Percentiles rank a stretch among this genome's conserved stretches.
phyloP scores from a whole-genome alignment of 1,140 invertebrate species.

The Calosoma granatense region DNA sequence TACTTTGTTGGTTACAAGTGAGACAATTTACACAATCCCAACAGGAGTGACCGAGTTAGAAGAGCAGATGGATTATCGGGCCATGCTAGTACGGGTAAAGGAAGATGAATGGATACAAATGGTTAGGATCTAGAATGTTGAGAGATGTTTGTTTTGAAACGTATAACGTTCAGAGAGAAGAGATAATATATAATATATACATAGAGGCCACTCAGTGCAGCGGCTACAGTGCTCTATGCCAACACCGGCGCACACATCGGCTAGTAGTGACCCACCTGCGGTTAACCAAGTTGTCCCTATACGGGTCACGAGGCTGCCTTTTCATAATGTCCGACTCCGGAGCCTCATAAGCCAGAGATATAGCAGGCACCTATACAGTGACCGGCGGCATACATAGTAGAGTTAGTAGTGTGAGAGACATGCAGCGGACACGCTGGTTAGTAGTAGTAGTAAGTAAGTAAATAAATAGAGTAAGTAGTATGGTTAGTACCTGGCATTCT shows the following conservation, averaged over 20 bases:
- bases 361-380: conserved; percentile 74
- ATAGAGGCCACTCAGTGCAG: conserved; percentile 5
- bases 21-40: neutral
- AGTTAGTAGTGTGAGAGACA: conserved; percentile 39
- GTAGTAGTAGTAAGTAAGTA: conserved; percentile 15
- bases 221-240: conserved; percentile 15
- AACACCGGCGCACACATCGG: conserved; percentile 25
- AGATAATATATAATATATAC: conserved; percentile 4
- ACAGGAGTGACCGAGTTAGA: neutral
- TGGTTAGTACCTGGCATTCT: conserved; percentile 3
- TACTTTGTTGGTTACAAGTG: no score
- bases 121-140: no score
- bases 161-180: no score
- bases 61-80: neutral
- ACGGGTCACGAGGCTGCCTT: conserved; percentile 85
- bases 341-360: conserved; percentile 93
- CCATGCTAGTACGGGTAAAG: no score
- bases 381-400: conserved; percentile 34
- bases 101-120: neutral
- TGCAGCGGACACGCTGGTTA: conserved; percentile 15
- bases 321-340: conserved; percentile 97
- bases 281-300: conserved; percentile 91
- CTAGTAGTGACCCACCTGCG: conserved; percentile 56
- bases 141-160: no score
- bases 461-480: conserved; percentile 8